Evolutionary conservation across 2,113 vertebrate species (phyloP).

Genomic region (Proteles cristata): DNA sequence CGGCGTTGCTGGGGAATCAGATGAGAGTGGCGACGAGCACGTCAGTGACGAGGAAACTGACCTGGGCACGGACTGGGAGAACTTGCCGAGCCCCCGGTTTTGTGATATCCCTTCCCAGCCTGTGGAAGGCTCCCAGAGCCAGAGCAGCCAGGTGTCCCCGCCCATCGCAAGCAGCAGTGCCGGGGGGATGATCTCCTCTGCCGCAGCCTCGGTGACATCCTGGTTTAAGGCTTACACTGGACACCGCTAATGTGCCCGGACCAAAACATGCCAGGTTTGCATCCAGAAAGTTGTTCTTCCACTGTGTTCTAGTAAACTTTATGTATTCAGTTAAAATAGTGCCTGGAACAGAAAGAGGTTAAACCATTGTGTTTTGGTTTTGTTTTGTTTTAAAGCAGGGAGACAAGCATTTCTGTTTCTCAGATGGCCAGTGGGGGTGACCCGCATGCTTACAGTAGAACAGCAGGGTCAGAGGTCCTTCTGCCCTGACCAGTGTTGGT

Average conservation of each 20-base stretch:
- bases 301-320: conserved; percentile 54
- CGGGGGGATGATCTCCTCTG: conserved; percentile 97
- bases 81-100: conserved; percentile 96
- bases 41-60: conserved; percentile 97
- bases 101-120: conserved; percentile 99
- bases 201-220: conserved; percentile 96
- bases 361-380: conserved; percentile 26
- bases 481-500: neutral
- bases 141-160: conserved; percentile 92
- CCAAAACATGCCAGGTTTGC: neutral
- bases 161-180: conserved; percentile 90
- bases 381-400: conserved; percentile 24
- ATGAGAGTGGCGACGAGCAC: conserved; percentile 95
- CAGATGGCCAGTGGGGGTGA: conserved; percentile 30
- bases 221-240: conserved; percentile 97
- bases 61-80: conserved; percentile 99
- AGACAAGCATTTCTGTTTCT: conserved; percentile 70
- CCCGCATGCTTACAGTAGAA: neutral
- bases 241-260: conserved; percentile 88
- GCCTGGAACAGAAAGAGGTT: conserved; percentile 80
- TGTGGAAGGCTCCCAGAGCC: conserved; percentile 95
- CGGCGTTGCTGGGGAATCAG: conserved; percentile 89
- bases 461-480: neutral
- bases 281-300: neutral
- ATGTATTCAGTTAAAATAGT: conserved; percentile 71